These are phyloP conservation scores for Cryptosula pallasiana DNA, from an alignment of 2,888 invertebrate species.

Conservation along the genomic window DNA sequence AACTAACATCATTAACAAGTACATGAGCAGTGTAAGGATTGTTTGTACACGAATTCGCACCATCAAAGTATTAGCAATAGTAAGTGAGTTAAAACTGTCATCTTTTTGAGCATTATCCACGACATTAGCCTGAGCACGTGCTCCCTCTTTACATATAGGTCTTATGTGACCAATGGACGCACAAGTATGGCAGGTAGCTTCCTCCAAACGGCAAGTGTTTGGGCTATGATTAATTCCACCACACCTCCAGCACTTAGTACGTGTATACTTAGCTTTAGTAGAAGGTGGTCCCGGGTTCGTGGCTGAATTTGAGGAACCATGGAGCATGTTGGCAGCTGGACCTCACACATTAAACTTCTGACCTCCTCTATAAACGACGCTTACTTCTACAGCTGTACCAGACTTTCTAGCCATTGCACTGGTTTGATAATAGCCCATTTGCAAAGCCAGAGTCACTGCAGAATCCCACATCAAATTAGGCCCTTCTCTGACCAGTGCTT, in stretches of 20 bases:
- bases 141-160: neutral
- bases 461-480: neutral
- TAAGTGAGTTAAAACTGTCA: neutral
- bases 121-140: neutral
- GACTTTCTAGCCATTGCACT: neutral
- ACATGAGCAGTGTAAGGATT: neutral
- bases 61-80: neutral
- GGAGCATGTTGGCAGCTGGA: neutral
- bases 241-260: neutral
- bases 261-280: neutral
- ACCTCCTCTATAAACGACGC: neutral
- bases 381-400: neutral
- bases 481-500: neutral
- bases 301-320: neutral
- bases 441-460: neutral
- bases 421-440: neutral
- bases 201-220: neutral
- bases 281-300: neutral
- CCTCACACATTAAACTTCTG: neutral
- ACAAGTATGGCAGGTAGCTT: neutral
- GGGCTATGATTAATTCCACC: neutral
- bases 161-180: neutral
- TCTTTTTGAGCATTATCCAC: no score
- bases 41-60: neutral
- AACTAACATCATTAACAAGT: neutral